Evolutionary conservation across 2,797 vertebrate genomes (phyloP), one percentile per base, ranked within the genome.

Genomic region (Naso thynnoides): DNA sequence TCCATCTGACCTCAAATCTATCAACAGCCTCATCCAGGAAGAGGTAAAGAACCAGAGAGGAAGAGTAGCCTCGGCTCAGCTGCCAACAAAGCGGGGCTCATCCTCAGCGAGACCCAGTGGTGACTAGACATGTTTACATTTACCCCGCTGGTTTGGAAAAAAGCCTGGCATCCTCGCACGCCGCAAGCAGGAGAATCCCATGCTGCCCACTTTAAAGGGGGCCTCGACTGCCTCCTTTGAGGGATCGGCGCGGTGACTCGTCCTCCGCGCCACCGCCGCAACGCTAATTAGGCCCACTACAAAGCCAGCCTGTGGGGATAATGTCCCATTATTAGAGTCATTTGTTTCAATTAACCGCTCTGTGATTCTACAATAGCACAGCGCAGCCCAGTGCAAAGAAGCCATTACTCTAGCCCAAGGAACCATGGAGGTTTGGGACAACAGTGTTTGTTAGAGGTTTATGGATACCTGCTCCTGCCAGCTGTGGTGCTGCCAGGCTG

Each of bases 291-390:
- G 98, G 96, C 97, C 95, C 96, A 95, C 94, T 96, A 95, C 96
- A 95, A 94, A 96, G 94, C 92, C 91, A 95, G 96, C 97, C 97
- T 97, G 96, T 96, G 92, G 97, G 96, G 97, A 99, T 98, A 98
- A 99, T 98, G 96, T 97, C 95, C 96, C 95, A 97, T 99, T 98
- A 99, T 98, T 99, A 98, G 95, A 96, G 96, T 97, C 96, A 96
- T 99, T 99, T 98, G 98, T 99, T 99, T 98, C 97, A 98, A 99
- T 99, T 98, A 99, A 98, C 96, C 95, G 96, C 97, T 97, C 95
- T 94, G 96, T 98, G 97, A 96, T 98, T 98, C 96, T 97, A 98
- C 97, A 97, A 95, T 95, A 98, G 96, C 97, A 96, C 94, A 59
- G 95, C 93, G 94, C 96, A 95, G 96, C 97, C 97, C 96, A 95